phyloP scores from a whole-genome alignment of 2,113 vertebrate genomes.

The Centropristis striata region DNA sequence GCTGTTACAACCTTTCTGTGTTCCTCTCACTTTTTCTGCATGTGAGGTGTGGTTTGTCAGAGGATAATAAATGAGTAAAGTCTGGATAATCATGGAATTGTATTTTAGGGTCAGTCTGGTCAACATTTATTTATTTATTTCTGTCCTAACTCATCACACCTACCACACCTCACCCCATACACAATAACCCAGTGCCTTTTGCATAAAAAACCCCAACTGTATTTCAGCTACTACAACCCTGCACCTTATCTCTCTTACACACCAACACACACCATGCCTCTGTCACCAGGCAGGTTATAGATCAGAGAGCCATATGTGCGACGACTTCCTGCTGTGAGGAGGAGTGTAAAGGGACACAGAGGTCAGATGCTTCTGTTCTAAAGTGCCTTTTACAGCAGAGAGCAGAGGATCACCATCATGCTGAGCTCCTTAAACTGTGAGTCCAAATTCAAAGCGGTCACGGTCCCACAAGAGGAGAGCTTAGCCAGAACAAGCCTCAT shows the following conservation, averaged over 20 bases:
- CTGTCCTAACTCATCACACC: background rate
- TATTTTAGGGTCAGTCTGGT: background rate
- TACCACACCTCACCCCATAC: background rate
- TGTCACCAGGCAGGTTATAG: constrained; percentile 36
- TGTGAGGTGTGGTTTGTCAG: background rate
- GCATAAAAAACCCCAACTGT: background rate
- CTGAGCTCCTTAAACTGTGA: background rate
- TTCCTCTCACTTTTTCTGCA: background rate
- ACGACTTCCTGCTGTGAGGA: constrained; percentile 20
- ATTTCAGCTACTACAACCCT: background rate
- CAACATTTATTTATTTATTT: background rate
- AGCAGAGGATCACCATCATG: constrained; percentile 28
- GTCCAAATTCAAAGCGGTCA: constrained; percentile 3
- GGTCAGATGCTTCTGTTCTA: constrained; percentile 48
- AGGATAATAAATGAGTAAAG: background rate
- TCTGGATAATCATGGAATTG: background rate
- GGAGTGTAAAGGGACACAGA: constrained; percentile 30
- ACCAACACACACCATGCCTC: constrained; percentile 1
- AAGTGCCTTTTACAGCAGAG: constrained; percentile 23
- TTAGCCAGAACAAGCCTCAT: background rate
- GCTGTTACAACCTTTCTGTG: background rate
- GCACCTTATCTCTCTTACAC: background rate
- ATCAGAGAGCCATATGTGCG: constrained; percentile 57
- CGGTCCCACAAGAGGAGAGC: background rate
- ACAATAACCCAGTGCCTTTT: background rate